Conservation (phyloP, 2,797 vertebrate genomes). For the Amazona ochrocephala region DNA sequence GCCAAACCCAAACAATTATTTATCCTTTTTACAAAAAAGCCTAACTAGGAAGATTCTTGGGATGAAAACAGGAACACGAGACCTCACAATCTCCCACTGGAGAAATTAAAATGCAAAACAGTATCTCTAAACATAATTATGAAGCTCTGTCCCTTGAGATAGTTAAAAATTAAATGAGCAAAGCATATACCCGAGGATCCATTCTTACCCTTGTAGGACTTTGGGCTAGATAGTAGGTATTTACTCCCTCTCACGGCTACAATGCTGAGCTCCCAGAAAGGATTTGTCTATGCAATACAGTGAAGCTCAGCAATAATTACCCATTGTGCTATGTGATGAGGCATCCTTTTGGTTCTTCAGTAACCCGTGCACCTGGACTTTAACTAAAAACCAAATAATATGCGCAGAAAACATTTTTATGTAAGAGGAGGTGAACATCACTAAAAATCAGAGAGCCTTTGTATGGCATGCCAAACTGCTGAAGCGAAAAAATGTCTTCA, state of each 20-base stretch:
- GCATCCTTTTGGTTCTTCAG: constrained; percentile 51
- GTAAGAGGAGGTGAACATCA: constrained; percentile 78
- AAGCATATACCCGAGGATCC: constrained; percentile 7
- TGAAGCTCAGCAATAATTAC: constrained; percentile 60
- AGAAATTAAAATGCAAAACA: constrained; percentile 55
- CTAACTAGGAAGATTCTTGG: not conserved
- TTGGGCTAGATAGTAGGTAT: constrained; percentile 27
- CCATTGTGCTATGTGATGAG: constrained; percentile 61
- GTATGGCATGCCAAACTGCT: constrained; percentile 81
- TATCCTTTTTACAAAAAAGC: constrained; percentile 12
- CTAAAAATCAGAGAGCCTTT: constrained; percentile 83
- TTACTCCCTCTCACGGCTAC: constrained; percentile 32
- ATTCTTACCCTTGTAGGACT: not conserved
- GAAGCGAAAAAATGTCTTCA: constrained; percentile 79
- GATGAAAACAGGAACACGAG: constrained; percentile 9
- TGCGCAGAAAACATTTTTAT: constrained; percentile 80
- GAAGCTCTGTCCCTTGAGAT: constrained; percentile 12
- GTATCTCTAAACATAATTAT: constrained; percentile 33
- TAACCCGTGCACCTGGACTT: constrained; percentile 75
- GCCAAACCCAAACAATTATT: not conserved
- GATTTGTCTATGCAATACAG: constrained; percentile 41
- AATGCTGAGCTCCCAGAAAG: constrained; percentile 58
- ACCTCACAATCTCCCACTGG: constrained; percentile 36
- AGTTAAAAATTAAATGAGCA: constrained; percentile 42
- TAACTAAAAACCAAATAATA: constrained; percentile 69